These are phyloP conservation scores for Heterohyrax brucei DNA, from an alignment of 2,797 vertebrate species.

Conservation along the genomic window DNA sequence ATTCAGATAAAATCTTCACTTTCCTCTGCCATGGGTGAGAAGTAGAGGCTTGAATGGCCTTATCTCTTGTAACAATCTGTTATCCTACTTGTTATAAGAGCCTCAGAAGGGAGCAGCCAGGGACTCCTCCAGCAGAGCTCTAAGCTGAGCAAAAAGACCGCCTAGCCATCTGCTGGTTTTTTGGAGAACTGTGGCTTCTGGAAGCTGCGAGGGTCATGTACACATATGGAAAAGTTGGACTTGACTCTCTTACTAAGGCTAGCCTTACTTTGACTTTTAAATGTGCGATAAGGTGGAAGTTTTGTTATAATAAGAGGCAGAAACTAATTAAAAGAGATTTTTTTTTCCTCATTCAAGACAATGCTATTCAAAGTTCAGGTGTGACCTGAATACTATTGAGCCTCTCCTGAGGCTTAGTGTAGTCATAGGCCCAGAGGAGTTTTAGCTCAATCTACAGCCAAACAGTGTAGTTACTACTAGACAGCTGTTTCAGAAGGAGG, in stretches of 20 bases:
- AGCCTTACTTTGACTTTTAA: neutral
- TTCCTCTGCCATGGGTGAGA: neutral
- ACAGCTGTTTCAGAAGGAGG: neutral
- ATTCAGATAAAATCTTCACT: neutral
- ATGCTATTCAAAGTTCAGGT: neutral
- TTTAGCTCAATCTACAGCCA: neutral
- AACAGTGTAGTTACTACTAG: neutral
- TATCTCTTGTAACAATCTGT: neutral
- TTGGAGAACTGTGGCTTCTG: neutral
- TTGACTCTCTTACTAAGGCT: neutral
- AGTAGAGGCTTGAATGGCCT: neutral
- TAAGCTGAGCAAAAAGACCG: neutral
- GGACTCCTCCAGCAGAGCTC: neutral
- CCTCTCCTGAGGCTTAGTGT: neutral
- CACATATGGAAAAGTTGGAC: neutral
- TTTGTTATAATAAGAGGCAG: neutral
- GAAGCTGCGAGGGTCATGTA: constrained; percentile 4
- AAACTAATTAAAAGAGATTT: neutral
- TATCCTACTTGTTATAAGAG: neutral
- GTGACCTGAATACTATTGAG: neutral
- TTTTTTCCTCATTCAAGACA: neutral
- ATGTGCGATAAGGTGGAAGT: neutral
- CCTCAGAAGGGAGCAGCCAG: neutral
- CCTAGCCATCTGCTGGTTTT: neutral
- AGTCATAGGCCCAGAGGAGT: neutral